phyloP scores from a whole-genome alignment of 1,140 invertebrate genomes.

The Chrysoperla carnea region DNA sequence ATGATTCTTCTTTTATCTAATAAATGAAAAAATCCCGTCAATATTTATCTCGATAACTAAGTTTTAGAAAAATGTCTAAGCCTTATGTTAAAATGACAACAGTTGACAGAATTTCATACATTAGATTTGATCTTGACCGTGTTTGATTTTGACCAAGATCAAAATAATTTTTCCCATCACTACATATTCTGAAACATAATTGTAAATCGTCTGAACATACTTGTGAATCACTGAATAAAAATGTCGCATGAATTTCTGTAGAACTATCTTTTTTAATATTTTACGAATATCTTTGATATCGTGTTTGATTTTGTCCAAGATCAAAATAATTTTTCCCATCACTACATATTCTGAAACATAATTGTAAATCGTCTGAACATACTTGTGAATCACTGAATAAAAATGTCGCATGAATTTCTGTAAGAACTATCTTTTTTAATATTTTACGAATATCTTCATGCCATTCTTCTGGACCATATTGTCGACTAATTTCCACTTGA shows the following conservation, averaged over 20 bases:
- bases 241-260: constrained; percentile 75
- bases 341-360: too few species aligned
- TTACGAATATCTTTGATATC: constrained; percentile 77
- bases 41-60: neutral
- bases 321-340: too few species aligned
- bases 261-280: constrained; percentile 62
- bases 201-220: constrained; percentile 24
- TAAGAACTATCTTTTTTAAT: constrained; percentile 57
- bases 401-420: constrained; percentile 79
- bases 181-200: too few species aligned
- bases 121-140: too few species aligned
- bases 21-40: constrained; percentile 2
- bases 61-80: neutral
- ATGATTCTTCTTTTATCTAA: constrained; percentile 83
- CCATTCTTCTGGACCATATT: constrained; percentile 73
- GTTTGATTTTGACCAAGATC: too few species aligned
- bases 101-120: too few species aligned
- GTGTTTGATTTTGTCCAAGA: too few species aligned
- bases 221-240: constrained; percentile 80
- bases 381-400: constrained; percentile 80
- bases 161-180: too few species aligned
- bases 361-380: constrained; percentile 4
- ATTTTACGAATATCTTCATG: constrained; percentile 77
- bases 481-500: constrained; percentile 79
- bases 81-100: neutral